Evolutionary conservation across 2,797 vertebrate species (phyloP).

Genomic region (Knipowitschia caucasica): DNA sequence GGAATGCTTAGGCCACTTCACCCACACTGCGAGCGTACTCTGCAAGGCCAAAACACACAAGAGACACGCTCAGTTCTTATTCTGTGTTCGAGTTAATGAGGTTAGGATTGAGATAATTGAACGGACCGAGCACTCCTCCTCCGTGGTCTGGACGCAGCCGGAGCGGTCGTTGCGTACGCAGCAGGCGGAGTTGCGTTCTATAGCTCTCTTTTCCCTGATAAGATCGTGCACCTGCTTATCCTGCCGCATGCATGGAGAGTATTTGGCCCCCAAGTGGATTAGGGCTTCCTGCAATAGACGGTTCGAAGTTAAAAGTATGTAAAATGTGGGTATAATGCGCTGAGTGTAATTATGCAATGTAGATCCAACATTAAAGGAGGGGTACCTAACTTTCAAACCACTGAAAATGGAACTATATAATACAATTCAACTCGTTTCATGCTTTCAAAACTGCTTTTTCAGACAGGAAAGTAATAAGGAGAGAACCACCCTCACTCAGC

Average conservation of each 20-base stretch:
- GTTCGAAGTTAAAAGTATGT: background rate
- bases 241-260: slow-evolving; percentile 96
- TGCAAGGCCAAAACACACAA: slow-evolving; percentile 48
- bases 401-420: no score
- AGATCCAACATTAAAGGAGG: no score
- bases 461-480: no score
- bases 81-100: slow-evolving; percentile 3
- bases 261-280: slow-evolving; percentile 98
- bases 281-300: slow-evolving; percentile 82
- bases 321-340: no score
- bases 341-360: no score
- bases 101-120: background rate
- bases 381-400: no score
- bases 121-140: slow-evolving; percentile 94
- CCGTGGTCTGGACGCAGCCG: slow-evolving; percentile 91
- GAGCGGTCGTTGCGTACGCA: slow-evolving; percentile 96
- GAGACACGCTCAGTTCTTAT: slow-evolving; percentile 4
- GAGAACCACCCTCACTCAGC: no score
- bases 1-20: slow-evolving; percentile 90
- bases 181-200: slow-evolving; percentile 91
- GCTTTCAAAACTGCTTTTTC: no score
- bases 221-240: slow-evolving; percentile 92
- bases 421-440: no score
- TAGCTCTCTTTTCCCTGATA: slow-evolving; percentile 84
- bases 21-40: slow-evolving; percentile 94